Base-by-base conservation (phyloP, 2,888 invertebrate species). In the Limnephilus marmoratus region DNA sequence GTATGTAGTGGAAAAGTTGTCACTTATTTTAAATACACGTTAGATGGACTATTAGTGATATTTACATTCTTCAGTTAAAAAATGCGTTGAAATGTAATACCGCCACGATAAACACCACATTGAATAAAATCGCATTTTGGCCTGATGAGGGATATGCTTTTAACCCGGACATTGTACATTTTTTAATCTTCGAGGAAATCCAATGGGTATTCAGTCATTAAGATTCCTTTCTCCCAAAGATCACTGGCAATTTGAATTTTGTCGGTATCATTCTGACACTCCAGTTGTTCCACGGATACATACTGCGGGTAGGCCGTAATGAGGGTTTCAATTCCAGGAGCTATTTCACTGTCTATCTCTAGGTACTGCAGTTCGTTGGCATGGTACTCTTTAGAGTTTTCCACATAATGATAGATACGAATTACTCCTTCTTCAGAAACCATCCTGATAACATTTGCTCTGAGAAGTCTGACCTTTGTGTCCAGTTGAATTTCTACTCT, bases 371-470 rank as follows among this genome's bases (percentile, higher is more conserved):
- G 96, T 68, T 98, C 98, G 94, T 97, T 97, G 80, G 97, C 98
- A 94, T 98, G 98, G 94, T 98, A 99, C 94, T 98, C 97, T 93
- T 98, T 96, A 0, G 98, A 97, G 95, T 99, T 99, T 94, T 99
- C 98, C 85, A 97, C 96, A 94, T 97, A 97, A 95, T 98, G 98
- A 95, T 98, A 99, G 68, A 99, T 94, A 89, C 97, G 96, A 34
- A 97, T 95, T 0, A 94, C 94, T 92, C 96, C 96, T 12, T 97
- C 97, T 94, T 98, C 98, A 37, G 96, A 95, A 0, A 98, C 97
- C 94, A 98, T 95, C 93, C 97, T 96, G 94, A 93, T 96, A 96
- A 95, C 97, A 96, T 94, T 97, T 95, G 95, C 96, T 80, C 97
- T 95, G 53, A 96, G 94, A 88, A 98, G 95, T 94, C 97, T 96